Base-by-base conservation (phyloP, 1,140 invertebrate species). In the Ceratosolen fusciceps region DNA sequence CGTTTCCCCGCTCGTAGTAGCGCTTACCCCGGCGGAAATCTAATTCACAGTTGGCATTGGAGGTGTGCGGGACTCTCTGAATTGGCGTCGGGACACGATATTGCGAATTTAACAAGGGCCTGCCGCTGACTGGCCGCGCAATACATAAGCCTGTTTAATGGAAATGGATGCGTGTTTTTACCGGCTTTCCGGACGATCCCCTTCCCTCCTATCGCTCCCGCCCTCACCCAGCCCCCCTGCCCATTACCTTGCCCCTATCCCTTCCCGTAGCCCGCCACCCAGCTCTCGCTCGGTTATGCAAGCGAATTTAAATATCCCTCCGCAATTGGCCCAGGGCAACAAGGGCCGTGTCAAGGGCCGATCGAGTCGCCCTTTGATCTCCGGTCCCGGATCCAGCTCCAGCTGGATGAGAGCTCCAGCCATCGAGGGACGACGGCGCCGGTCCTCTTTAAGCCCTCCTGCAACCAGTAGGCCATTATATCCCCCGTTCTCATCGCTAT, bases 111-210 rank as follows among this genome's bases (percentile, higher is more conserved):
- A 90, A 89, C 88, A 87, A 88, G 85, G 86, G 84, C 85, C 88
- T 89, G 89, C 83, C 84, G 83, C 83, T 89, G 89, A 90, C 88
- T 85, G 85, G 49, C 52, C 31, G 31, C 21, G 72, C 71, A 89
- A 90, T 89, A 89, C 89, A 89, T 90, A 89, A 89, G 89, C 87
- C 87, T 90, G 88, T 88, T 90, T 88, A 89, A 88, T 90, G 89
- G 88, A 90, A 90, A 90, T 90, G 85, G 88, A 90, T 89, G 88
- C 88, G 83, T 89, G 88, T 90, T 90, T 90, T 90, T 89, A 88
- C 85, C 77, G 85, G 86, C 84, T 86, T 85, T 84, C 84, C 86
- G 81, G 82, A 73, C 74, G 82, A 83, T 80, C 83, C 79, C 82
- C 77, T 79, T 74, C 84, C 77, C 80, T 74, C 84, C 72, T 80